These are phyloP conservation scores for Panurus biarmicus DNA, from an alignment of 2,113 vertebrate genomes.

Conservation along the genomic window DNA sequence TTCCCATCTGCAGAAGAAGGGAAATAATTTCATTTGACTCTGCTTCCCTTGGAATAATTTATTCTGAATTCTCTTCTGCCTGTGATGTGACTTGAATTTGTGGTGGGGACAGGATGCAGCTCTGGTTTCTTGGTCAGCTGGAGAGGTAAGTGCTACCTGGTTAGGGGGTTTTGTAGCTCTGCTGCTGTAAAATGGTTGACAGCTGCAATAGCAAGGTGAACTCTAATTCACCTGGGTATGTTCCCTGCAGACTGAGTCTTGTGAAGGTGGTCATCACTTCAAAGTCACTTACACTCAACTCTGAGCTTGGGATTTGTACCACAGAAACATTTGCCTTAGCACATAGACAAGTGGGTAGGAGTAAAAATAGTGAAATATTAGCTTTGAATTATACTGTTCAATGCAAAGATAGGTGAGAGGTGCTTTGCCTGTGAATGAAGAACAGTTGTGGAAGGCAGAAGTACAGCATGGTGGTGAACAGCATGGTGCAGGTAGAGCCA, in stretches of 20 bases:
- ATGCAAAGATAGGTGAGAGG: background rate
- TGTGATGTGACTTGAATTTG: background rate
- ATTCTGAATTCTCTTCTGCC: background rate
- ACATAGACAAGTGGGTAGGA: background rate
- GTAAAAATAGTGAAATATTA: background rate
- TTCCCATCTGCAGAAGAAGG: background rate
- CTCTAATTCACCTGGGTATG: background rate
- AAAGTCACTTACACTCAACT: rapidly evolving
- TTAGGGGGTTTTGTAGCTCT: background rate
- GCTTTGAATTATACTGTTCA: background rate
- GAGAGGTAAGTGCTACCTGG: background rate
- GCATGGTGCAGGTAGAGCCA: background rate
- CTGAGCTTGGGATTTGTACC: background rate
- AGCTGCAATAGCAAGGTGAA: background rate
- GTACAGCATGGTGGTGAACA: background rate
- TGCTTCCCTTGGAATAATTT: background rate
- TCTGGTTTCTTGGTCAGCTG: rapidly evolving
- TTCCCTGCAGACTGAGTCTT: background rate
- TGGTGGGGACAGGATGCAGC: background rate
- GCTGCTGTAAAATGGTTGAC: background rate
- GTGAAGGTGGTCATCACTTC: background rate
- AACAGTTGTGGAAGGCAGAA: background rate
- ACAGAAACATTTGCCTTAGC: background rate
- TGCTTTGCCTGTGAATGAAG: background rate
- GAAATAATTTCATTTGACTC: background rate